Evolutionary conservation across 2,113 vertebrate genomes (phyloP).

Genomic region (Aythya baeri): DNA sequence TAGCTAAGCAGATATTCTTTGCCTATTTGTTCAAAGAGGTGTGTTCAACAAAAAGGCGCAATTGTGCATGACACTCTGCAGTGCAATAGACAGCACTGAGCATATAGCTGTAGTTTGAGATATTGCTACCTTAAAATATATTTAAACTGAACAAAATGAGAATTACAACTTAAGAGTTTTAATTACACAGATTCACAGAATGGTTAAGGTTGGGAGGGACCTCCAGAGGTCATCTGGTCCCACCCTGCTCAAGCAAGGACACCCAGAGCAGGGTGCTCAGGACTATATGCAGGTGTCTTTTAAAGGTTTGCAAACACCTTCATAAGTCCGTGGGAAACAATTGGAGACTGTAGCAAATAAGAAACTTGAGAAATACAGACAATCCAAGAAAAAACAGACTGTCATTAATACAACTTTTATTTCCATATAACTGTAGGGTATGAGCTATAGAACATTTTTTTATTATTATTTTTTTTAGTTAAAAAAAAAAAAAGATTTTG

Average conservation of each 20-base stretch:
- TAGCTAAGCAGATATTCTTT: background rate
- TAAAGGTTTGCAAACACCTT: background rate
- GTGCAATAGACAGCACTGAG: background rate
- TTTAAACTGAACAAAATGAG: background rate
- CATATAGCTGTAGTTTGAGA: background rate
- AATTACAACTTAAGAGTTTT: background rate
- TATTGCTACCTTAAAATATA: background rate
- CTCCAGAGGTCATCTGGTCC: background rate
- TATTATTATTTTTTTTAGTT: too few species aligned
- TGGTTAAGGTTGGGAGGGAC: background rate
- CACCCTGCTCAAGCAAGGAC: background rate
- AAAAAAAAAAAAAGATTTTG: background rate
- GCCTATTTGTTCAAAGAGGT: background rate
- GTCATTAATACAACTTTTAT: background rate
- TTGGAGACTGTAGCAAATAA: background rate
- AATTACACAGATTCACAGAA: background rate
- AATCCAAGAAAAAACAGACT: background rate
- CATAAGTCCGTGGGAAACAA: background rate
- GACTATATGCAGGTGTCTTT: background rate
- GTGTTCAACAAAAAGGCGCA: background rate
- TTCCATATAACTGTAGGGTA: background rate
- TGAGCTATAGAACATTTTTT: background rate
- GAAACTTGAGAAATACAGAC: background rate
- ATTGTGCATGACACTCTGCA: background rate
- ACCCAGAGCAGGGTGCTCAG: background rate